phyloP scores from a whole-genome alignment of 2,888 invertebrate species.

The Parascotia fuliginaria region DNA sequence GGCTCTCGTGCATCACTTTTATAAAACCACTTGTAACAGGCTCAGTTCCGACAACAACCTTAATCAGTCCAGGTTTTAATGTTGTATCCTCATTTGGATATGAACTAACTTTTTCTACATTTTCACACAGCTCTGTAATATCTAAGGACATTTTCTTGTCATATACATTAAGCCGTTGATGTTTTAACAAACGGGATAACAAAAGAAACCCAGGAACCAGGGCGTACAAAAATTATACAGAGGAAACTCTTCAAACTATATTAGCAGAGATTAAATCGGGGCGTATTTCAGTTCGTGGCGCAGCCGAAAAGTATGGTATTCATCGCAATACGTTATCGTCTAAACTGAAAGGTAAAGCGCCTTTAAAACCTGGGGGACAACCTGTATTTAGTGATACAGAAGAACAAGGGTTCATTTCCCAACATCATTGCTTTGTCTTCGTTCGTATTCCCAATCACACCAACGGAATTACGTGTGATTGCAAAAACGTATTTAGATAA shows the following conservation, averaged over 20 bases:
- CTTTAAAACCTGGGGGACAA: conserved; percentile 9
- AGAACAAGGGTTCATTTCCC: conserved; percentile 10
- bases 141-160: too few relatives aligned
- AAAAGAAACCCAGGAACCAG: too few relatives aligned
- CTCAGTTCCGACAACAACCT: too few relatives aligned
- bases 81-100: too few relatives aligned
- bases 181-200: too few relatives aligned
- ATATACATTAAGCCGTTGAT: too few relatives aligned
- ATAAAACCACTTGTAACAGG: too few relatives aligned
- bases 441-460: conserved; percentile 9
- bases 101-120: too few relatives aligned
- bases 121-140: too few relatives aligned
- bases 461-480: conserved; percentile 8
- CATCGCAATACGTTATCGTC: conserved; percentile 10
- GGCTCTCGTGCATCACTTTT: too few relatives aligned
- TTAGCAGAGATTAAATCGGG: conserved; percentile 7
- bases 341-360: conserved; percentile 10
- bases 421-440: conserved; percentile 8
- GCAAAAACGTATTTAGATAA: conserved; percentile 13
- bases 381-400: conserved; percentile 10
- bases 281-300: conserved; percentile 6
- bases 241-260: conserved; percentile 7
- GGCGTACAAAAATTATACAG: conserved; percentile 9
- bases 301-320: conserved; percentile 10
- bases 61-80: too few relatives aligned